Evolutionary conservation across 2,888 invertebrate genomes (phyloP), one percentile per base, ranked within the genome.

Genomic region (Exocentrus adspersus): DNA sequence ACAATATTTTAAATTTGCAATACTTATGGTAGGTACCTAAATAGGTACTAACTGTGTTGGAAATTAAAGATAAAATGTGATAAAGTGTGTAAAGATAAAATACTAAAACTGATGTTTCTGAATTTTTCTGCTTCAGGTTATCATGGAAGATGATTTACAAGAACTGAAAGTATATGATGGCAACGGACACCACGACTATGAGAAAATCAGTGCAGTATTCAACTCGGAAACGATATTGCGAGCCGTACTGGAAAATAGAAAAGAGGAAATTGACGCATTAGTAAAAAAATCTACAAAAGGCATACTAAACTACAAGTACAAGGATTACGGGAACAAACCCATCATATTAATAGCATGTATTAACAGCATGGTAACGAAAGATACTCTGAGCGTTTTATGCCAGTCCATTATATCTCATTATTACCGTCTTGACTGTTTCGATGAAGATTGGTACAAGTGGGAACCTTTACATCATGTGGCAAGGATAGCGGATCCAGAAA

Each of bases 391-490:
- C 3, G 10, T 2, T 20, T 21, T 70, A 45, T 66, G 30, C 32
- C 9, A 10, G 10, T 32, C 41, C 9, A 19, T 70, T 16, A 62
- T 60, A 46, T 16, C 16, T 0, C 60, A 41, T 20, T 68, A 54
- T 28, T 50, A 43, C 7, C 37, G 37, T 19, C 21, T 68, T 10
- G 56, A 71, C n/a, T 71, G 60, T 17, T 43, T 63, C 12, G 69
- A 74, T 46, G 60, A 66, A 9, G 42, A 46, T 3, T 72, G 70
- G 68, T 74, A 69, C 52, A 72, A 72, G 16, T 76, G 74, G 74
- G 75, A 73, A 53, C 71, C 75, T 2, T 56, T 76, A 1, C 76
- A 76, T 50, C 72, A 72, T 59, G 67, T 70, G 5, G 70, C 75
- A 2, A 64, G 66, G 42, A 41, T 59, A 10, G 64, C 68, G 5